Evolutionary conservation across 1,140 invertebrate species (phyloP).

Genomic region (Sarcophaga bullata): DNA sequence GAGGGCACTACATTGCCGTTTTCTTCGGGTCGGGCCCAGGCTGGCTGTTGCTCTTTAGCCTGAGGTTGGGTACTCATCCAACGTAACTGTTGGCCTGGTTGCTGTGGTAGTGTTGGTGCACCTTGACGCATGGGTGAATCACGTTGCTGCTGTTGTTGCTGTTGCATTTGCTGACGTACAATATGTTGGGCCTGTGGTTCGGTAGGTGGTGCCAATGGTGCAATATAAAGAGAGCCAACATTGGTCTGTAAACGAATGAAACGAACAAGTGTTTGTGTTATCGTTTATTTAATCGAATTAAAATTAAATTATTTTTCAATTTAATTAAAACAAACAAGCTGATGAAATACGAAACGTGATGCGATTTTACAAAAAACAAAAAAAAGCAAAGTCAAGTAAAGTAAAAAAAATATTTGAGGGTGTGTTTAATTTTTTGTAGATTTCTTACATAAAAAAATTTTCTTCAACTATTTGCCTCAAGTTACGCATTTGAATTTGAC

Average conservation of each 20-base stretch:
- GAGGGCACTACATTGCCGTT: slow-evolving; percentile 62
- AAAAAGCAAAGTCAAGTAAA: no score
- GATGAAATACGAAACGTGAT: neutral
- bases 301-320: neutral
- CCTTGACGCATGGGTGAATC: slow-evolving; percentile 59
- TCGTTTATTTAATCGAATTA: neutral
- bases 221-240: slow-evolving; percentile 62
- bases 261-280: neutral
- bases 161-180: slow-evolving; percentile 54
- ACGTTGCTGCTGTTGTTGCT: slow-evolving; percentile 50
- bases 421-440: neutral
- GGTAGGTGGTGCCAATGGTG: slow-evolving; percentile 56
- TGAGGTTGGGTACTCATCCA: slow-evolving; percentile 58
- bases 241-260: slow-evolving; percentile 51
- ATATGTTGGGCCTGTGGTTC: slow-evolving; percentile 60
- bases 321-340: neutral
- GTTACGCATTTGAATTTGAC: no score
- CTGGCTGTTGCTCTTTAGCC: slow-evolving; percentile 55
- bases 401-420: neutral
- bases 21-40: slow-evolving; percentile 61
- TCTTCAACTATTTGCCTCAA: no score
- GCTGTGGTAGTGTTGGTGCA: slow-evolving; percentile 50
- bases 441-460: neutral
- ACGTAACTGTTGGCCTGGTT: slow-evolving; percentile 46
- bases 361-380: neutral